These are phyloP conservation scores for Rhodophaea formosa DNA, from an alignment of 2,888 invertebrate species.

Conservation along the genomic window DNA sequence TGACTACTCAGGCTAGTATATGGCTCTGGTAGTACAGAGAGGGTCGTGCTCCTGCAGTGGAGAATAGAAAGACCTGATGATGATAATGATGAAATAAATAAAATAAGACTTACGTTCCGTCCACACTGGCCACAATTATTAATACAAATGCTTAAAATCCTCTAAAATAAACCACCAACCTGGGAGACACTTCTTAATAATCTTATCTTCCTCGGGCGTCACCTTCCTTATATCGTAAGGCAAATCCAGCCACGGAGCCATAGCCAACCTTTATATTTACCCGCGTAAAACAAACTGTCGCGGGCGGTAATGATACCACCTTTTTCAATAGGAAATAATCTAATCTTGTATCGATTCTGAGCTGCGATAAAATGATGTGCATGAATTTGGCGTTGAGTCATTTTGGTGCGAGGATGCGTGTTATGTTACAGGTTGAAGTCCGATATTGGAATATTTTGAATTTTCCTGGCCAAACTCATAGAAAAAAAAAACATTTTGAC, in stretches of 20 bases:
- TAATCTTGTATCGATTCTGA: slow-evolving; percentile 31
- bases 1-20: too few species aligned
- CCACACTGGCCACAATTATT: too few species aligned
- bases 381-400: neutral
- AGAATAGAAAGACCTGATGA: too few species aligned
- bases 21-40: too few species aligned
- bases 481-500: too few species aligned
- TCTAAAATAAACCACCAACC: slow-evolving; percentile 47
- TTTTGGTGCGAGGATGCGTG: neutral
- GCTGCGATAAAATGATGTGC: neutral
- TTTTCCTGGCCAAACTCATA: too few species aligned
- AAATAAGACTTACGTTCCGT: too few species aligned
- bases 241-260: slow-evolving; percentile 60
- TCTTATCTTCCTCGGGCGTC: slow-evolving; percentile 59
- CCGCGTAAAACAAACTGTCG: slow-evolving; percentile 12
- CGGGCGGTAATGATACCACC: neutral
- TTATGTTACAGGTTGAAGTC: neutral
- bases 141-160: too few species aligned
- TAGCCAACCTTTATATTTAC: slow-evolving; percentile 28
- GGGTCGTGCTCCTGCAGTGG: too few species aligned
- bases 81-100: too few species aligned
- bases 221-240: slow-evolving; percentile 63
- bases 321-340: slow-evolving; percentile 35
- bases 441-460: too few species aligned
- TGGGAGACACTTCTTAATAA: slow-evolving; percentile 63